Base-by-base conservation (phyloP, 2,797 vertebrate genomes). In the Fratercula arctica region DNA sequence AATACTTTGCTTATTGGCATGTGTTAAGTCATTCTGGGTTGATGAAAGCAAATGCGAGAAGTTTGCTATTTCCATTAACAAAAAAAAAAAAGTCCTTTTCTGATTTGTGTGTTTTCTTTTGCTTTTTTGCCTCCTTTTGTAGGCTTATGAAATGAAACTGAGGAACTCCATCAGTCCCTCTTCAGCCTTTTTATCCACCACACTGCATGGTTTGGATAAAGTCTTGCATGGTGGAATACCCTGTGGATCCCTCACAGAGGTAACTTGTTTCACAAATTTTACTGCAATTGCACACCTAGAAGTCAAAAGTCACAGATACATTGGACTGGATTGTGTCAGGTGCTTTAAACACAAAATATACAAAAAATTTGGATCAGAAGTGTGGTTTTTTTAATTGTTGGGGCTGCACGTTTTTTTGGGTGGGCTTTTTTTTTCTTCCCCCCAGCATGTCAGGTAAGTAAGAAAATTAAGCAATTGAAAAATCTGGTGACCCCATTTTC, bases 171-270 rank as follows among this genome's bases (percentile, higher is more conserved):
- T 43, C 48, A 82, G 50, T 70, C 84, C 79, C 13, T 97, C 94
- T 26, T 81, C 94, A 68, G 96, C 97, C 3, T 98, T 98, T 86
- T 98, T 99, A 45, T 82, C 98, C 13, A 99, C 98, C 11, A 98
- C 98, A 0, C 96, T 99, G 33, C 68, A 92, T 68, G 86, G 97
- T 64, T 92, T 99, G 92, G 99, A 99, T 90, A 56, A 96, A 90
- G 95, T 98, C 37, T 96, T 99, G 70, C 97, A 93, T 26, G 99
- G 98, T 51, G 98, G 99, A 53, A 92, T 99, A 67, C 98, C 98
- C 26, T 97, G 98, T 87, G 98, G 98, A 85, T 98, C 98, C 45
- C 98, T 99, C 91, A 99, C 98, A 87, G 99, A 99, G 98, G 98
- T 98, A 98, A 93, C 20, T 78, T 79, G 6, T 73, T 87, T 29